phyloP scores from a whole-genome alignment of 1,140 invertebrate genomes.

The Listronotus oregonensis region DNA sequence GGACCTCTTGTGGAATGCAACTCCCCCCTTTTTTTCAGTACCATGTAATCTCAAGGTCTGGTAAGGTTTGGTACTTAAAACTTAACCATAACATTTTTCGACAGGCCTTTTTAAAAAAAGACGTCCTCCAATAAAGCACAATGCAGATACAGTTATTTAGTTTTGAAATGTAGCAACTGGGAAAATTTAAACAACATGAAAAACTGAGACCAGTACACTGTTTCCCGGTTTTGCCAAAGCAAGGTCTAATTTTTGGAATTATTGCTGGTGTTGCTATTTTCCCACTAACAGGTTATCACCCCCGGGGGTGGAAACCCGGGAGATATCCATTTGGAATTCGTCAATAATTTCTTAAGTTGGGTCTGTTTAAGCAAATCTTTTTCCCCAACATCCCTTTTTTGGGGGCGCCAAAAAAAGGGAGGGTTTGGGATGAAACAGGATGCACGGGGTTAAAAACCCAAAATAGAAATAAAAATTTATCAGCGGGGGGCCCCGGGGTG shows the following conservation, averaged over 20 bases:
- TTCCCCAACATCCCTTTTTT: constrained; percentile 87
- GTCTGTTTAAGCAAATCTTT: constrained; percentile 96
- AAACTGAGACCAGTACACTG: too few relatives aligned
- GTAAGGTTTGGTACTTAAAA: constrained; percentile 95
- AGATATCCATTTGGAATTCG: constrained; percentile 93
- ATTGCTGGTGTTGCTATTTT: too few relatives aligned
- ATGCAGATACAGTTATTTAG: too few relatives aligned
- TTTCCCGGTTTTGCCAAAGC: too few relatives aligned
- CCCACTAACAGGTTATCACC: constrained; percentile 95
- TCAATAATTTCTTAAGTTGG: constrained; percentile 88
- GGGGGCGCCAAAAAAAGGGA: constrained; percentile 95
- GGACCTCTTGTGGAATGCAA: constrained; percentile 91
- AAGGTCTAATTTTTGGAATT: too few relatives aligned
- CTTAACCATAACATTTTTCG: constrained; percentile 89
- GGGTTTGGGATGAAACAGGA: constrained; percentile 93
- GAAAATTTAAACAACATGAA: too few relatives aligned
- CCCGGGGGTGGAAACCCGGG: constrained; percentile 88
- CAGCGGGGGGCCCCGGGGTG: too few relatives aligned
- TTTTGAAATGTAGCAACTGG: too few relatives aligned
- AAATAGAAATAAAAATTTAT: too few relatives aligned
- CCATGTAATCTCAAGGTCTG: constrained; percentile 86
- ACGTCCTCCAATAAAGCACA: too few relatives aligned
- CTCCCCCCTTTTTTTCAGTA: constrained; percentile 83
- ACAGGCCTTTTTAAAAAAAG: constrained; percentile 65
- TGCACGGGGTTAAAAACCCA: constrained; percentile 79